phyloP scores from a whole-genome alignment of 2,888 invertebrate species.

The Cephus sareptanus region DNA sequence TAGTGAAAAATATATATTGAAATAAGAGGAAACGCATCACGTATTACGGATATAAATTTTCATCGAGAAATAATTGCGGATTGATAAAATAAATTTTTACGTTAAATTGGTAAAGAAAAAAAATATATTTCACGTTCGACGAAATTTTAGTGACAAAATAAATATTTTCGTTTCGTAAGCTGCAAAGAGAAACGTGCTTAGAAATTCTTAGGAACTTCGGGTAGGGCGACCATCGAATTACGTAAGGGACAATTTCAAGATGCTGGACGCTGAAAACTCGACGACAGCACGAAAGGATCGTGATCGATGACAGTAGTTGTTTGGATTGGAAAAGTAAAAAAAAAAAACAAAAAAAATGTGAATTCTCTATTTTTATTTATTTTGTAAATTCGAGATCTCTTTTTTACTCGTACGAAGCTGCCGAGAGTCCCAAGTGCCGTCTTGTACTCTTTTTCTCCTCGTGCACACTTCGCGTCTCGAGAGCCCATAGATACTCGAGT shows the following conservation, averaged over 20 bases:
- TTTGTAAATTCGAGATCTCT: not conserved
- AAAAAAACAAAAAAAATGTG: not conserved
- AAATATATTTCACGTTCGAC: too few relatives aligned
- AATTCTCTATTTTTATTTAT: not conserved
- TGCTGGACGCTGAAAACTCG: not conserved
- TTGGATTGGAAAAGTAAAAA: not conserved
- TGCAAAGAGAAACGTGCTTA: not conserved
- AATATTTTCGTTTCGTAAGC: not conserved
- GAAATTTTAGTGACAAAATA: not conserved
- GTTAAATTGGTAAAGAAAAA: too few relatives aligned
- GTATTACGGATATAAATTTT: too few relatives aligned
- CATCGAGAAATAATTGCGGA: too few relatives aligned
- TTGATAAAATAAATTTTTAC: too few relatives aligned
- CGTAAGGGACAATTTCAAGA: not conserved
- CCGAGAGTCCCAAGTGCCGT: not conserved
- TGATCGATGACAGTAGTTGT: not conserved
- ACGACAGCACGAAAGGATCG: not conserved
- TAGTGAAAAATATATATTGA: too few relatives aligned
- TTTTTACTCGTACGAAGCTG: too few relatives aligned
- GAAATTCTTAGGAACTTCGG: not conserved
- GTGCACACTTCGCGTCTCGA: not conserved
- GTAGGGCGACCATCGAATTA: not conserved
- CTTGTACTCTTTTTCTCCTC: not conserved
- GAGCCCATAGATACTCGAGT: not conserved
- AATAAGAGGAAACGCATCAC: too few relatives aligned